Evolutionary conservation across 2,888 invertebrate genomes (phyloP).

Genomic region (Aricia artaxerxes): DNA sequence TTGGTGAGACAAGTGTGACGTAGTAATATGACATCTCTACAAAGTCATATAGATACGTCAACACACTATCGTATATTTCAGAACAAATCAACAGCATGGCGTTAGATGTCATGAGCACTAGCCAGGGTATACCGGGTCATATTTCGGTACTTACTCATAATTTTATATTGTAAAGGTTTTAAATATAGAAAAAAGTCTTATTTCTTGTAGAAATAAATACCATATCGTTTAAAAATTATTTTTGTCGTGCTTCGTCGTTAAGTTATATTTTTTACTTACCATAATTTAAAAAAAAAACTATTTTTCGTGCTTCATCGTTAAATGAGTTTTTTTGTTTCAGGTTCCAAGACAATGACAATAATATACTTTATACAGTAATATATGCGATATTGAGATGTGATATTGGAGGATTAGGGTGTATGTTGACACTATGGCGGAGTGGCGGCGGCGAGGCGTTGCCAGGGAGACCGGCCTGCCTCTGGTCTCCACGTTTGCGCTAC

Average conservation of each 20-base stretch:
- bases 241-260: no score
- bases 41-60: not conserved
- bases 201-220: no score
- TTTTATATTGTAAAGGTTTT: not conserved
- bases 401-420: conserved; percentile 48
- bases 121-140: not conserved
- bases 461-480: conserved; percentile 72
- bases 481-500: conserved; percentile 72
- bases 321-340: conserved; percentile 12
- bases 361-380: conserved; percentile 19
- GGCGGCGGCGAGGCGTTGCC: conserved; percentile 57
- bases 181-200: not conserved
- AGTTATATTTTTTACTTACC: not conserved
- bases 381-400: conserved; percentile 52
- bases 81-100: not conserved
- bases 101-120: not conserved
- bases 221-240: no score
- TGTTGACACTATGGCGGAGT: conserved; percentile 59
- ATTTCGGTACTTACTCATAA: not conserved
- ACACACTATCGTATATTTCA: not conserved
- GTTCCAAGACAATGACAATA: conserved; percentile 31
- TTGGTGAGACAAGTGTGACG: not conserved
- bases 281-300: no score
- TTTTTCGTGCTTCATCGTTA: not conserved
- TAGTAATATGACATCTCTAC: not conserved